These are phyloP conservation scores for Galemys pyrenaicus DNA, from an alignment of 2,113 vertebrate species.

Conservation along the genomic window DNA sequence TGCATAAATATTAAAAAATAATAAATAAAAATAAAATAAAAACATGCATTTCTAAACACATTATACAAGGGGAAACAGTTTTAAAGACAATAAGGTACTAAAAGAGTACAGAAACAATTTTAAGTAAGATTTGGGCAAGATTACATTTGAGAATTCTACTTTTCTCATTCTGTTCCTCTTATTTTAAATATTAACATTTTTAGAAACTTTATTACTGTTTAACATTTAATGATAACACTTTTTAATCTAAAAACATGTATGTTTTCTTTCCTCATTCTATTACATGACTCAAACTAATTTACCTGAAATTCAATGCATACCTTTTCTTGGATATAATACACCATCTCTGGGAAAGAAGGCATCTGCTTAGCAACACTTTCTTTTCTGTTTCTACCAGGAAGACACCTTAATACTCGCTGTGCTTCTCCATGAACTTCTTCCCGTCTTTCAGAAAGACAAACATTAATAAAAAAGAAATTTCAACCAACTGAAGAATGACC, in stretches of 20 bases:
- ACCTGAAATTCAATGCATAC: slow-evolving; percentile 79
- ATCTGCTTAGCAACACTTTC: slow-evolving; percentile 91
- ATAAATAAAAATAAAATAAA: too few relatives aligned
- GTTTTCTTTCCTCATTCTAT: slow-evolving; percentile 19
- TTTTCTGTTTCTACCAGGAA: slow-evolving; percentile 89
- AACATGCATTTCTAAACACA: neutral
- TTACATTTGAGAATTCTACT: slow-evolving; percentile 15
- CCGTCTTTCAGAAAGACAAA: slow-evolving; percentile 85
- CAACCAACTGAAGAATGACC: neutral
- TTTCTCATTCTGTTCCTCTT: neutral
- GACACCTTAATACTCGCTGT: slow-evolving; percentile 90
- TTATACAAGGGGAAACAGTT: neutral
- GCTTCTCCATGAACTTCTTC: slow-evolving; percentile 97
- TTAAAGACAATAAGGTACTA: slow-evolving; percentile 16
- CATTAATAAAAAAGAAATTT: slow-evolving; percentile 61
- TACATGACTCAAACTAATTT: neutral
- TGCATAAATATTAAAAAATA: too few relatives aligned
- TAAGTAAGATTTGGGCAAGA: neutral
- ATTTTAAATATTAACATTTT: slow-evolving; percentile 22
- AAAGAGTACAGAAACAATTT: neutral
- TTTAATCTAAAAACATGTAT: neutral
- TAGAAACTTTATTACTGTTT: slow-evolving; percentile 43
- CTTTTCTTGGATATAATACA: slow-evolving; percentile 96
- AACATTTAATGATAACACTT: slow-evolving; percentile 58
- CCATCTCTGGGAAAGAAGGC: slow-evolving; percentile 98